Evolutionary conservation across 2,113 vertebrate genomes (phyloP).

Genomic region (Oxyura jamaicensis): DNA sequence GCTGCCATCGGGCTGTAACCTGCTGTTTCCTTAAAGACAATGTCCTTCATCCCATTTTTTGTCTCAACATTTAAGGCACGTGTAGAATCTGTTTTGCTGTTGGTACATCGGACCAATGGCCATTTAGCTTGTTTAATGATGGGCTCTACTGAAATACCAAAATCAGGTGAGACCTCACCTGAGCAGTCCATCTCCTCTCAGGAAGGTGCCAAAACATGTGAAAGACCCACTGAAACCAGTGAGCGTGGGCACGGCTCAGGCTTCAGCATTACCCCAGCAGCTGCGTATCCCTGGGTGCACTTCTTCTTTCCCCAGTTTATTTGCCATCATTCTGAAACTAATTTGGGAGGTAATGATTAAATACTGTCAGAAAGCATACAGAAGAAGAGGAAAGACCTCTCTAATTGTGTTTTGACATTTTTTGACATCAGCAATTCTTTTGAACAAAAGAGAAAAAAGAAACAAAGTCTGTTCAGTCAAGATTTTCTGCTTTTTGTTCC

Average conservation of each 20-base stretch:
- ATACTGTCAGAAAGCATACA: conserved; percentile 16
- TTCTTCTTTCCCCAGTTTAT: not conserved
- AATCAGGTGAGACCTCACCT: not conserved
- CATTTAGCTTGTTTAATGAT: not conserved
- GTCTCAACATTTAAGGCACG: not conserved
- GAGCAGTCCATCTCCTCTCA: not conserved
- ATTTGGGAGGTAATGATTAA: conserved; percentile 36
- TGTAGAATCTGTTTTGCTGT: not conserved
- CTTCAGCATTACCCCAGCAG: not conserved
- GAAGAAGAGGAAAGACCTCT: not conserved
- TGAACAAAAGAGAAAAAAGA: conserved; percentile 24
- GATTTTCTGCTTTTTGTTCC: conserved; percentile 24
- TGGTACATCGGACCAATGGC: not conserved
- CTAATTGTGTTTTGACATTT: conserved; percentile 56
- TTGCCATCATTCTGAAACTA: conserved; percentile 19
- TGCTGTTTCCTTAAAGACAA: not conserved
- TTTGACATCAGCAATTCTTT: conserved; percentile 23
- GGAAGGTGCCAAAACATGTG: not conserved
- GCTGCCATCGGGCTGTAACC: not conserved
- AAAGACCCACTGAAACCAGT: not conserved
- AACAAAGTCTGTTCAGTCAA: conserved; percentile 37
- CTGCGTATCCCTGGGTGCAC: not conserved
- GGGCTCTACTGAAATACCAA: not conserved
- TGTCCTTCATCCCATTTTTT: not conserved
- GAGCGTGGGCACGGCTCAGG: not conserved